phyloP scores from a whole-genome alignment of 2,888 invertebrate genomes.

The Hyalella azteca region DNA sequence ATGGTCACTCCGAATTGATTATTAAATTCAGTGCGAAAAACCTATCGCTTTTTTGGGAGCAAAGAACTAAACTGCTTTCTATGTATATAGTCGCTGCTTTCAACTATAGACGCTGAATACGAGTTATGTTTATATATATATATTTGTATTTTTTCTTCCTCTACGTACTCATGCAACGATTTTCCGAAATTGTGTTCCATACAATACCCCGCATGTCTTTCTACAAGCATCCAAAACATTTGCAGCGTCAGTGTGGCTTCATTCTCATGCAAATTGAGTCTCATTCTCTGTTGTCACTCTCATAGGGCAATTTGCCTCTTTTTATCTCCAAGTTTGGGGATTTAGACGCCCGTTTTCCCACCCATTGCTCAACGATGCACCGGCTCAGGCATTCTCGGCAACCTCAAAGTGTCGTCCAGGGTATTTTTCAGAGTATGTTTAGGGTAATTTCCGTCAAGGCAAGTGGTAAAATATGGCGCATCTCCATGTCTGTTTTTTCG shows the following conservation, averaged over 20 bases:
- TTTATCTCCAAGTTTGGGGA: slow-evolving; percentile 11
- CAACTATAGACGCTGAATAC: too few relatives aligned
- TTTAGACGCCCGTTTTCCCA: slow-evolving; percentile 25
- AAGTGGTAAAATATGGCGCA: slow-evolving; percentile 22
- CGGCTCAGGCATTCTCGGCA: slow-evolving; percentile 17
- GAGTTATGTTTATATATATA: too few relatives aligned
- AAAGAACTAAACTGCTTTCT: too few relatives aligned
- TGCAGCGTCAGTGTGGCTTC: slow-evolving; percentile 18
- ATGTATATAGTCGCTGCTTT: too few relatives aligned
- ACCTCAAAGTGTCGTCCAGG: slow-evolving; percentile 21
- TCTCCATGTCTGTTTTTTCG: slow-evolving; percentile 24
- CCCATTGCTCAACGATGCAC: slow-evolving; percentile 5
- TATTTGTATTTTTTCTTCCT: too few relatives aligned
- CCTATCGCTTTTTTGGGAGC: too few relatives aligned
- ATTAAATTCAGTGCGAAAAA: too few relatives aligned
- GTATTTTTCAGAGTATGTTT: slow-evolving; percentile 32
- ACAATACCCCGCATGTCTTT: background rate
- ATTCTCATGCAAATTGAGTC: slow-evolving; percentile 28
- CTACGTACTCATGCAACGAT: too few relatives aligned
- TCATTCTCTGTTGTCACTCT: slow-evolving; percentile 32
- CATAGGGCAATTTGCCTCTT: slow-evolving; percentile 26
- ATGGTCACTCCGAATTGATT: too few relatives aligned
- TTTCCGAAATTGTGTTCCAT: too few relatives aligned
- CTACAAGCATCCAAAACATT: background rate
- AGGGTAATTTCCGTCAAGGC: slow-evolving; percentile 24